Evolutionary conservation across 2,888 invertebrate species (phyloP).

Genomic region (Andrena marginata): DNA sequence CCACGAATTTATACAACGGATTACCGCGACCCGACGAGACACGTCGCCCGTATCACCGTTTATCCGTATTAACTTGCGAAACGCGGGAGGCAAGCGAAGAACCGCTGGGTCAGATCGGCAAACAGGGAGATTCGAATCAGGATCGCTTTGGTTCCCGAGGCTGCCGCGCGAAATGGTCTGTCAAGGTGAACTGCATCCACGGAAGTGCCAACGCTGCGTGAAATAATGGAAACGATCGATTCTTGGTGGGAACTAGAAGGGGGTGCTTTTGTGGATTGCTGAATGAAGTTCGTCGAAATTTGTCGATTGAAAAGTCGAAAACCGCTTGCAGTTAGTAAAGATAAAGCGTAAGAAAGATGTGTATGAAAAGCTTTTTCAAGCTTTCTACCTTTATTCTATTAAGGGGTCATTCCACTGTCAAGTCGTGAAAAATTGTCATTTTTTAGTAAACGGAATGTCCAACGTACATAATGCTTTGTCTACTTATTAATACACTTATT

Average conservation of each 20-base stretch:
- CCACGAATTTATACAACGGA: constrained; percentile 27
- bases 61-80: constrained; percentile 19
- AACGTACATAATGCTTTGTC: too few species aligned
- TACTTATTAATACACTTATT: too few species aligned
- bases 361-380: too few species aligned
- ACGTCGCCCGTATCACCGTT: constrained; percentile 12
- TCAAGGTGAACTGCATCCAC: not conserved
- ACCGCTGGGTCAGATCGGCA: not conserved
- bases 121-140: constrained; percentile 1
- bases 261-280: too few species aligned
- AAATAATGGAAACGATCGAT: not conserved
- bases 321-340: too few species aligned
- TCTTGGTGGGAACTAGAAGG: not conserved
- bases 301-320: too few species aligned
- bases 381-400: too few species aligned
- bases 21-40: constrained; percentile 8
- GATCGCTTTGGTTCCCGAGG: not conserved
- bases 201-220: not conserved
- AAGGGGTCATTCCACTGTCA: too few species aligned
- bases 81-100: not conserved
- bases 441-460: too few species aligned
- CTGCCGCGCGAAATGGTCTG: not conserved
- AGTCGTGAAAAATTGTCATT: too few species aligned
- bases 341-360: too few species aligned
- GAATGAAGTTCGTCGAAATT: too few species aligned